Conservation (phyloP, 2,888 invertebrate species). For the Seladonia tumulorum region DNA sequence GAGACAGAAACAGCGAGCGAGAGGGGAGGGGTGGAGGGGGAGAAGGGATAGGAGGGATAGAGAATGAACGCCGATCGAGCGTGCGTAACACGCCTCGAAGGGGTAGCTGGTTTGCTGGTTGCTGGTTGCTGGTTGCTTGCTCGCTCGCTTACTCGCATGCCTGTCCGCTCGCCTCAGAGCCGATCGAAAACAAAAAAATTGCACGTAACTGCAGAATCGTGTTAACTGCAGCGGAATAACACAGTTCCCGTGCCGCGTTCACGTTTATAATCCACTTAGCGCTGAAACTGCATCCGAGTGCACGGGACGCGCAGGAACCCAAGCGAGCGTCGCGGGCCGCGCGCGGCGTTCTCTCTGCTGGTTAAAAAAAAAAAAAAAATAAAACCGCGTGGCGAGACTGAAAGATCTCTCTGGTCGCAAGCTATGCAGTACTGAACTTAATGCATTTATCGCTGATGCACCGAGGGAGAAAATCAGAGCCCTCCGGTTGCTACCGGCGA, state of each 20-base stretch:
- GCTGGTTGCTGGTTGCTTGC: slow-evolving; percentile 1
- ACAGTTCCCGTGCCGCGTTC: slow-evolving; percentile 76
- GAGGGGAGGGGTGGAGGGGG: slow-evolving; percentile 9
- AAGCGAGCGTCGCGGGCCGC: not conserved
- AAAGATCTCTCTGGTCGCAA: slow-evolving; percentile 29
- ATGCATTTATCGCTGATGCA: slow-evolving; percentile 77
- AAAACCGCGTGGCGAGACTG: slow-evolving; percentile 19
- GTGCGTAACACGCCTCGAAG: slow-evolving; percentile 70
- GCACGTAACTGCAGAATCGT: slow-evolving; percentile 76
- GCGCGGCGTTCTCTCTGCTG: slow-evolving; percentile 5
- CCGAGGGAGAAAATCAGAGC: slow-evolving; percentile 69
- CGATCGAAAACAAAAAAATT: slow-evolving; percentile 67
- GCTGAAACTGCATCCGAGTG: slow-evolving; percentile 78
- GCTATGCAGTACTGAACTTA: slow-evolving; percentile 64
- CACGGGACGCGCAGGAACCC: slow-evolving; percentile 31
- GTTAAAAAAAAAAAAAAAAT: slow-evolving; percentile 15
- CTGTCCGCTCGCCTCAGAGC: slow-evolving; percentile 24
- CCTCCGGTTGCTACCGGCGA: slow-evolving; percentile 40
- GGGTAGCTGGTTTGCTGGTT: slow-evolving; percentile 55
- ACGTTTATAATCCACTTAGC: slow-evolving; percentile 80
- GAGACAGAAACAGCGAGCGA: accelerated
- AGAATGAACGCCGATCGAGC: slow-evolving; percentile 67
- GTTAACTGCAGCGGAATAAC: slow-evolving; percentile 83
- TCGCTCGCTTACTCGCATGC: slow-evolving; percentile 12
- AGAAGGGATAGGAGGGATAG: slow-evolving; percentile 1